phyloP scores from a whole-genome alignment of 2,888 invertebrate species.

The Polietes domitor region DNA sequence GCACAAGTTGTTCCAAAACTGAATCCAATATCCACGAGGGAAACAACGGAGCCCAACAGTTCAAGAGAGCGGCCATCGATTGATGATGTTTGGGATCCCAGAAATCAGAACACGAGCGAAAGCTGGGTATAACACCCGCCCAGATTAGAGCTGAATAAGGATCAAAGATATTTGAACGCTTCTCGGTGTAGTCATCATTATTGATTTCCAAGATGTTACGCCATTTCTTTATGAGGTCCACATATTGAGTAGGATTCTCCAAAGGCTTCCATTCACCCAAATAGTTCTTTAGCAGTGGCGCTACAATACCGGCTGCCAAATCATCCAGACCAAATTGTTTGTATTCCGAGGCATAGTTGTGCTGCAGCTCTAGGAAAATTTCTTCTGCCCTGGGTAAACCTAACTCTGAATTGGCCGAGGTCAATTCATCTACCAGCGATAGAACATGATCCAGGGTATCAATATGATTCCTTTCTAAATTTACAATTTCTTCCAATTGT shows the following conservation, averaged over 20 bases:
- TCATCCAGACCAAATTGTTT: constrained; percentile 91
- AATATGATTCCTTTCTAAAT: constrained; percentile 88
- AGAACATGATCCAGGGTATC: constrained; percentile 87
- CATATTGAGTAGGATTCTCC: constrained; percentile 84
- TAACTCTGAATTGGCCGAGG: constrained; percentile 78
- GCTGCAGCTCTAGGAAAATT: constrained; percentile 81
- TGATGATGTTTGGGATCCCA: constrained; percentile 94
- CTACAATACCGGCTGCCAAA: constrained; percentile 91
- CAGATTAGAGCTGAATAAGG: constrained; percentile 92
- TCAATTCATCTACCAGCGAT: constrained; percentile 83
- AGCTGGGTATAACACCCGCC: constrained; percentile 93
- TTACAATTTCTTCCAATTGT: constrained; percentile 85
- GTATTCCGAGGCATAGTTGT: constrained; percentile 88
- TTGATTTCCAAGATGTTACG: constrained; percentile 82
- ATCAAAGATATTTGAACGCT: constrained; percentile 80
- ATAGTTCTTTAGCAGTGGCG: constrained; percentile 89
- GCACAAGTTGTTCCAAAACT: constrained; percentile 90
- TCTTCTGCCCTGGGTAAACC: constrained; percentile 81
- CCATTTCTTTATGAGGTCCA: constrained; percentile 87
- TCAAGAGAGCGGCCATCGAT: constrained; percentile 89
- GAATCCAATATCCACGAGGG: constrained; percentile 93
- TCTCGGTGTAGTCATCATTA: constrained; percentile 69
- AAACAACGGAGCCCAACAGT: constrained; percentile 90
- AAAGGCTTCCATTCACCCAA: constrained; percentile 91
- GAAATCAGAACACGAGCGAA: constrained; percentile 84